phyloP scores from a whole-genome alignment of 2,113 vertebrate species.

The Malurus cyaneus region DNA sequence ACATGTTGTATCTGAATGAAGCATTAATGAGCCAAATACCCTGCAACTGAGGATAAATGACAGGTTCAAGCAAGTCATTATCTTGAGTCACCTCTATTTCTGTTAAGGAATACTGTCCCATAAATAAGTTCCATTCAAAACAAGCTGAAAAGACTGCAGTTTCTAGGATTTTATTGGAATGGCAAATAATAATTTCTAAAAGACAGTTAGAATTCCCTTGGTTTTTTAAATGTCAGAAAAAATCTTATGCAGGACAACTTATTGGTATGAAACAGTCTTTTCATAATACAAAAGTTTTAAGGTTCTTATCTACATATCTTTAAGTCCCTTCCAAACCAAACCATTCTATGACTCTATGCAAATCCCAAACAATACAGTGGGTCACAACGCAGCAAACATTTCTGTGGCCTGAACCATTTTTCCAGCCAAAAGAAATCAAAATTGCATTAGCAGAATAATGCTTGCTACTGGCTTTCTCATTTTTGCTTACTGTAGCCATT shows the following conservation, averaged over 20 bases:
- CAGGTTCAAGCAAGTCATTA: slow-evolving; percentile 10
- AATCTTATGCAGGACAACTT: not conserved
- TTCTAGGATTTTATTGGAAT: not conserved
- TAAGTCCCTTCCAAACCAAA: not conserved
- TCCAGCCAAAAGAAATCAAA: not conserved
- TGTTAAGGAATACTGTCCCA: not conserved
- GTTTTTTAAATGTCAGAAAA: not conserved
- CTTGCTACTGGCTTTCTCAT: not conserved
- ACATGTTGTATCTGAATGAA: not conserved
- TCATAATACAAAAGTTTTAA: not conserved
- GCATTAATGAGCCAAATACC: not conserved
- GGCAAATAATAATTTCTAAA: not conserved
- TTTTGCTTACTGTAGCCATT: not conserved
- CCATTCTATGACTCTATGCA: not conserved
- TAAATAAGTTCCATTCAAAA: not conserved
- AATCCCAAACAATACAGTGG: not conserved
- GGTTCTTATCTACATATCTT: not conserved
- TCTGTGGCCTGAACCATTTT: not conserved
- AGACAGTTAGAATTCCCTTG: not conserved
- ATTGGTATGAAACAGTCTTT: not conserved
- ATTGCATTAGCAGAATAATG: not conserved
- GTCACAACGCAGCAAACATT: not conserved
- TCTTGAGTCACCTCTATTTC: slow-evolving; percentile 1
- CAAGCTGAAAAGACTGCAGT: not conserved
- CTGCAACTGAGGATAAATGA: not conserved